phyloP scores from a whole-genome alignment of 35 echinoderm and acorn worm genomes.

The Lytechinus variegatus region DNA sequence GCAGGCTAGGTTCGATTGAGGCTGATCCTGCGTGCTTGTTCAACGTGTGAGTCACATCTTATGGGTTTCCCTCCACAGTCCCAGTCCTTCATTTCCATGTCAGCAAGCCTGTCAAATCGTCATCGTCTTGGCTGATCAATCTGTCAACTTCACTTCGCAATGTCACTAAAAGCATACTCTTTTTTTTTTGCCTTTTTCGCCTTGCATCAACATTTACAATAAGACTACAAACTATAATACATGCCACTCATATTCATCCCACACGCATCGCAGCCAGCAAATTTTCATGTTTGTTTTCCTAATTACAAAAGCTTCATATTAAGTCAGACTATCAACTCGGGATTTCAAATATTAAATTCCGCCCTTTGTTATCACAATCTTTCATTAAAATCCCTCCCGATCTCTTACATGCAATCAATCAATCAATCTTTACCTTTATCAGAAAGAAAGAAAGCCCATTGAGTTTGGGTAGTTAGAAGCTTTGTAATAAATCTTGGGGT shows the following conservation, averaged over 20 bases:
- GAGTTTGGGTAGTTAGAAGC: not conserved
- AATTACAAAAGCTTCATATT: not conserved
- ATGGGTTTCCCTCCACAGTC: not conserved
- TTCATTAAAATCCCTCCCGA: not conserved
- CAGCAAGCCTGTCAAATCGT: not conserved
- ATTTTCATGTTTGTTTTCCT: not conserved
- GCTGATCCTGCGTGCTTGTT: not conserved
- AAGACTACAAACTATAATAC: not conserved
- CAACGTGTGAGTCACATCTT: not conserved
- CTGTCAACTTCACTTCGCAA: not conserved
- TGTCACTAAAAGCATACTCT: not conserved
- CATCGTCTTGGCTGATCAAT: not conserved
- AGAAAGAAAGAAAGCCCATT: not conserved
- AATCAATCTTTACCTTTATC: not conserved
- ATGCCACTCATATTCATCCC: not conserved
- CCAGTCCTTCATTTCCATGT: not conserved
- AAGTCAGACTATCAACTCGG: not conserved
- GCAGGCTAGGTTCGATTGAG: not conserved
- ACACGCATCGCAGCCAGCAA: not conserved
- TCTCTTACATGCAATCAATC: not conserved
- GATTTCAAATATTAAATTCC: not conserved
- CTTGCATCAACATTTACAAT: not conserved
- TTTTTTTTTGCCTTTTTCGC: not conserved
- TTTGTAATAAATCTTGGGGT: not conserved
- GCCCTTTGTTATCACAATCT: not conserved